Evolutionary conservation across 2,797 vertebrate species (phyloP), one percentile per base, ranked within the genome.

Genomic region (Galaxias olidus): DNA sequence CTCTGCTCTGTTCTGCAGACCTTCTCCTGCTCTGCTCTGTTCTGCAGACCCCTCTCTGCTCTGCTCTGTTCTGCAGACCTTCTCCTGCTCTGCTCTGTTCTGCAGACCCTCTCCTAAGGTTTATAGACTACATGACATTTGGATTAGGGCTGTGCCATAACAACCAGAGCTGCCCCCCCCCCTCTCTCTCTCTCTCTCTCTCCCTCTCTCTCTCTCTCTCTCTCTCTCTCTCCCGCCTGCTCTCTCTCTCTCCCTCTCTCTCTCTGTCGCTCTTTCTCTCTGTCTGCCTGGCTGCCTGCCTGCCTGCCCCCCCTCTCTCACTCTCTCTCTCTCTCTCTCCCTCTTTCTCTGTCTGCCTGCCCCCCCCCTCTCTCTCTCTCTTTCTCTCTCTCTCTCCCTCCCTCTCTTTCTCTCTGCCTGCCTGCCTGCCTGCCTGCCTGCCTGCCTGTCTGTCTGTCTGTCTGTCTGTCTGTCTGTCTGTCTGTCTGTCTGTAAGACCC

Each of bases 271-370:
- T 30, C n/a, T n/a, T 1, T 40, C 4, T 40, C 13, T 56, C 40
- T 56, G 10, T 17, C 49, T 51, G 14, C 5, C 49, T 51, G 17
- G 17, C 54, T 42, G 18, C 11, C n/a, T n/a, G 1, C 13, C 4
- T 40, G 8, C 30, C 40, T 56, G 10, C n/a, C n/a, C n/a, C n/a
- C n/a, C n/a, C n/a, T n/a, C 63, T 69, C 65, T 65, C 4, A 4
- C 52, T 9, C 59, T 65, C 14, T 51, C n/a, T 42, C 10, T 19
- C 48, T n/a, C 12, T 52, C 41, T 47, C 61, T 19, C 20, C n/a
- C n/a, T n/a, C n/a, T n/a, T n/a, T n/a, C n/a, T n/a, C n/a, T n/a
- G n/a, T n/a, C n/a, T n/a, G n/a, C 9, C n/a, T n/a, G n/a, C n/a
- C n/a, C n/a, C 30, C 6, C 6, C 6, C 30, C 6, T n/a, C n/a